Percentiles rank a stretch among this genome's conserved stretches.
These are phyloP conservation scores for Sphenodon punctatus DNA, from an alignment of 2,797 vertebrate genomes.

Conservation along the genomic window DNA sequence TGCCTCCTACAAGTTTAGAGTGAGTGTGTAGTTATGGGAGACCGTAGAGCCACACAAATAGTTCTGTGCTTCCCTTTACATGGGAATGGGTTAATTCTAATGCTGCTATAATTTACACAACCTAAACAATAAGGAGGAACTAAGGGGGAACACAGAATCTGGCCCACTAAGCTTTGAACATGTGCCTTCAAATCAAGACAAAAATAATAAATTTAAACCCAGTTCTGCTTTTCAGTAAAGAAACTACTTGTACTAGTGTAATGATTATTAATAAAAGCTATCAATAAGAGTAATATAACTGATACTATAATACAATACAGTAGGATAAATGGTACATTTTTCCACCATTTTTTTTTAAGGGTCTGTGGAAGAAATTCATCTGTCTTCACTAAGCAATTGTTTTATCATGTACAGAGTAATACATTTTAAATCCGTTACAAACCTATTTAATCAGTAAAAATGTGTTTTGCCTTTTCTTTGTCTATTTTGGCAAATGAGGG, in stretches of 20 bases:
- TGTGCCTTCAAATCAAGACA: neutral
- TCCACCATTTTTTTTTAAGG: neutral
- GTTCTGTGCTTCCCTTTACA: too few species aligned
- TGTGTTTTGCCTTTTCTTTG: neutral
- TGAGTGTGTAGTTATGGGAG: too few species aligned
- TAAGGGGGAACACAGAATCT: neutral
- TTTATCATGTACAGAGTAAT: conserved; percentile 24
- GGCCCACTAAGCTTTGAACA: neutral
- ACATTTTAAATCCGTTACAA: neutral
- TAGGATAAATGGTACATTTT: neutral
- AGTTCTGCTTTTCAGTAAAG: neutral
- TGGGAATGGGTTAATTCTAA: too few species aligned
- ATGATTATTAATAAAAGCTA: neutral
- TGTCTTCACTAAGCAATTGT: conserved; percentile 27
- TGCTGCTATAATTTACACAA: too few species aligned
- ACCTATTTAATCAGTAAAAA: conserved; percentile 8
- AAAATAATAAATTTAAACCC: neutral
- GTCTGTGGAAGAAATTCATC: neutral
- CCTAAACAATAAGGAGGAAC: neutral
- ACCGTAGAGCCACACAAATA: too few species aligned
- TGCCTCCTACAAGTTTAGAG: too few species aligned
- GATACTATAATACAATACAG: neutral
- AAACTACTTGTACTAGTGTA: neutral
- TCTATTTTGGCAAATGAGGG: conserved; percentile 24
- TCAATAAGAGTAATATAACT: neutral